These are phyloP conservation scores for Parauchenoglanis punctatus DNA, from an alignment of 2,797 vertebrate genomes.

Conservation along the genomic window DNA sequence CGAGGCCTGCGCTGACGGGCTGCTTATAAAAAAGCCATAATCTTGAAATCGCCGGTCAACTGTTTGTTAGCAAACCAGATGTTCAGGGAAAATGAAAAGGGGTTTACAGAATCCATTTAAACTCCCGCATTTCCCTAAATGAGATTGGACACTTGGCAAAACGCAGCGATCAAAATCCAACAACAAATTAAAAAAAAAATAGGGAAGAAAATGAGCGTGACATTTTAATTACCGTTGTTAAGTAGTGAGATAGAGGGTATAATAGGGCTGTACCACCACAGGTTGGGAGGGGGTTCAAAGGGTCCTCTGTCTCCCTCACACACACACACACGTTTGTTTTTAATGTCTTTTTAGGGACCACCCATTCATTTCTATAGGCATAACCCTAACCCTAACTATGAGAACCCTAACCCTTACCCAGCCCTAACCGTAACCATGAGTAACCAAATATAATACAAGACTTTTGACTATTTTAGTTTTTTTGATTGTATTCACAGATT, in stretches of 20 bases:
- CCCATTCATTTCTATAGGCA: too few relatives aligned
- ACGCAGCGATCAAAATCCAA: not conserved
- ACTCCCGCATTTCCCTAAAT: conserved; percentile 1
- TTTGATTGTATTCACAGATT: too few relatives aligned
- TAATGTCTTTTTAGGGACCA: too few relatives aligned
- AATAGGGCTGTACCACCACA: conserved; percentile 84
- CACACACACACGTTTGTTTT: conserved; percentile 60
- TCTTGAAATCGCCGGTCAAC: not conserved
- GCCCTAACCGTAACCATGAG: too few relatives aligned
- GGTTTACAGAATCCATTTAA: conserved; percentile 7
- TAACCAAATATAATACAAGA: too few relatives aligned
- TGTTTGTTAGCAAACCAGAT: conserved; percentile 31
- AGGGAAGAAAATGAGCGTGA: not conserved
- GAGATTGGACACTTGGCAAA: conserved; percentile 10
- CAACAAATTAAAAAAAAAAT: conserved; percentile 10
- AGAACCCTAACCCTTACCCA: too few relatives aligned
- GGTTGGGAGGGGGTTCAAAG: conserved; percentile 90
- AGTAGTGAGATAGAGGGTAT: conserved; percentile 11
- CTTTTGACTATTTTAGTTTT: too few relatives aligned
- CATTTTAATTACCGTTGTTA: conserved; percentile 29
- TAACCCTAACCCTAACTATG: too few relatives aligned
- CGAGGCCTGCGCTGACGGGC: not conserved
- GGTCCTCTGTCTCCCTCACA: conserved; percentile 72
- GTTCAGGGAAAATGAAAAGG: conserved; percentile 14
- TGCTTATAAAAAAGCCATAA: not conserved